Evolutionary conservation across 2,113 vertebrate genomes (phyloP), one percentile per base, ranked within the genome.

Genomic region (Semnornis frantzii): DNA sequence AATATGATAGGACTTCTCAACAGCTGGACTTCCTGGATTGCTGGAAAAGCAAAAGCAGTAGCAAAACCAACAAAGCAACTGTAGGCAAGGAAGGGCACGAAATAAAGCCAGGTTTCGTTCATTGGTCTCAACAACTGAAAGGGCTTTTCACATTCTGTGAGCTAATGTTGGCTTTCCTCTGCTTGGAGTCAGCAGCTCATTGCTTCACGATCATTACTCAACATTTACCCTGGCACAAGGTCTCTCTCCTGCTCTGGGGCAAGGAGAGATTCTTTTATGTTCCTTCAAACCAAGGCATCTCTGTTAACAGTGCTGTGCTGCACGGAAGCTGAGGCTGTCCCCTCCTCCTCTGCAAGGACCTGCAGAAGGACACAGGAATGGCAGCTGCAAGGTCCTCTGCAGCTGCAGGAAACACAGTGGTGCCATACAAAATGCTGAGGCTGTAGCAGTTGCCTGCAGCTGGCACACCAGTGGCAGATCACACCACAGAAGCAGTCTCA

Each of bases 401-500:
- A 66, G 62, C 9, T 31, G 25, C 57, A 66, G 52, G 15, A 50
- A 70, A 87, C 19, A 33, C 19, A 20, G 58, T 2, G 1, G 34
- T 20, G 55, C 14, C 3, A 55, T 13, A 25, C 17, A 33, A 46
- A 64, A 64, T 3, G 19, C 27, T 37, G 27, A 7, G 21, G 68
- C 81, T 39, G 28, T 23, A 17, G 10, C 0, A 0, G 33, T 33
- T 39, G 58, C 63, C 25, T 15, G 52, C 50, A 44, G 25, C 62
- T 50, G 54, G 74, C 23, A 66, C 1, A 4, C 15, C 31, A 6
- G 16, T 3, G 16, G 55, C n/a, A 50, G 28, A 55, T 55, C 11
- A 44, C 27, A 50, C 28, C 46, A 6, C 0, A 0, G 50, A 21
- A 52, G 12, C 23, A 52, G 20, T 69, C 64, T 50, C 33, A 2